Percentiles rank a stretch among this genome's conserved stretches.
phyloP scores from a whole-genome alignment of 1,140 invertebrate species.

The Spodoptera frugiperda region DNA sequence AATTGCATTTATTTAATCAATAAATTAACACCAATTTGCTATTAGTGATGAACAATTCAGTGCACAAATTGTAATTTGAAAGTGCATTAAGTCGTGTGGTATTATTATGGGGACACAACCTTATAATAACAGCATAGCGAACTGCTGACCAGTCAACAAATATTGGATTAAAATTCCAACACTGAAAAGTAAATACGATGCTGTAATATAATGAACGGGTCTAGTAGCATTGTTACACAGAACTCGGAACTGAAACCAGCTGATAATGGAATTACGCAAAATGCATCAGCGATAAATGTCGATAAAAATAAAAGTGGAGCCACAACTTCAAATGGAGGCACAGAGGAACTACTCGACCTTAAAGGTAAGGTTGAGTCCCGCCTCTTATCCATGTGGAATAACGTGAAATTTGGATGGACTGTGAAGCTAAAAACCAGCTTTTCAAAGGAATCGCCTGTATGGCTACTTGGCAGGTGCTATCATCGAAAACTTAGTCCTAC shows the following conservation, averaged over 20 bases:
- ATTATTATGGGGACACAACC: slow-evolving; percentile 14
- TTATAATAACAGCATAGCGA: background rate
- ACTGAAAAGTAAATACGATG: slow-evolving; percentile 30
- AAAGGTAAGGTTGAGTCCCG: slow-evolving; percentile 93
- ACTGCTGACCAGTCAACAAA: slow-evolving; percentile 35
- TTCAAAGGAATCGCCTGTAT: slow-evolving; percentile 94
- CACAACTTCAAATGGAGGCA: slow-evolving; percentile 72
- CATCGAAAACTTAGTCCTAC: slow-evolving; percentile 90
- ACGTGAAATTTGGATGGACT: slow-evolving; percentile 95
- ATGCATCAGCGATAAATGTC: slow-evolving; percentile 59
- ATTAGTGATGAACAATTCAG: background rate
- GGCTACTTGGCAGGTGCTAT: slow-evolving; percentile 93
- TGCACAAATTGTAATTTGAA: background rate
- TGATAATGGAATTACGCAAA: slow-evolving; percentile 58
- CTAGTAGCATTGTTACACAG: slow-evolving; percentile 61
- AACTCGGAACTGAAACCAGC: slow-evolving; percentile 58
- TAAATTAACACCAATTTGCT: too few species aligned
- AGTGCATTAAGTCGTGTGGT: background rate
- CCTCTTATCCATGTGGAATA: slow-evolving; percentile 95
- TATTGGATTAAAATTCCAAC: slow-evolving; percentile 15
- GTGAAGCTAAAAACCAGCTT: slow-evolving; percentile 94
- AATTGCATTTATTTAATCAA: background rate
- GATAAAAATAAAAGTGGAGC: slow-evolving; percentile 58
- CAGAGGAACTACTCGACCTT: slow-evolving; percentile 85
- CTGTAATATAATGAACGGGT: slow-evolving; percentile 68